Conservation (phyloP, 2,888 invertebrate genomes). For the Dastarcus helophoroides region DNA sequence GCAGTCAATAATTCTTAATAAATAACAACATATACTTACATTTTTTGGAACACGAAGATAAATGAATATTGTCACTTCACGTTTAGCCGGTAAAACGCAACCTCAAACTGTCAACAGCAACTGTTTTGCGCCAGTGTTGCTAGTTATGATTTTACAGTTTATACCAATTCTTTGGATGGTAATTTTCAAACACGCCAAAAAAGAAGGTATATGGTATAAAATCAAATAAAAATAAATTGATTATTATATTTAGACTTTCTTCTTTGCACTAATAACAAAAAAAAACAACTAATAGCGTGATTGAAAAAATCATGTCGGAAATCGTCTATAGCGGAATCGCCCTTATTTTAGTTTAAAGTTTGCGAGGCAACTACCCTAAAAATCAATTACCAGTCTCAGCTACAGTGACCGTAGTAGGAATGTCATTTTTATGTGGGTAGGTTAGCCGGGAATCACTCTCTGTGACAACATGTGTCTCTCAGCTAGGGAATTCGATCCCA, state of each 20-base stretch:
- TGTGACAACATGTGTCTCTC: no score
- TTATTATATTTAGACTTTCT: conserved; percentile 7
- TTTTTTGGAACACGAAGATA: no score
- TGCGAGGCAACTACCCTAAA: no score
- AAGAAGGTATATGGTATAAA: no score
- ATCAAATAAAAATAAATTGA: conserved; percentile 6
- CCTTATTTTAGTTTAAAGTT: not conserved
- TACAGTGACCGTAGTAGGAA: no score
- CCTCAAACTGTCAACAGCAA: conserved; percentile 7
- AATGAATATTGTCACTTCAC: conserved; percentile 8
- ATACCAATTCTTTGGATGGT: conserved; percentile 4
- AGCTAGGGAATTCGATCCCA: no score
- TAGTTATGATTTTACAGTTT: conserved; percentile 6
- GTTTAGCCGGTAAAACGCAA: no score
- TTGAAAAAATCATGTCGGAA: conserved; percentile 3
- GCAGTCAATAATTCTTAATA: no score
- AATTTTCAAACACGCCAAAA: conserved; percentile 7
- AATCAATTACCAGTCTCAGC: no score
- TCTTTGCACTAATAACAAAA: conserved; percentile 7
- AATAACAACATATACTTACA: no score
- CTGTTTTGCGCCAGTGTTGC: conserved; percentile 8
- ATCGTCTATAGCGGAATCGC: conserved; percentile 8
- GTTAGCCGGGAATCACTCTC: no score
- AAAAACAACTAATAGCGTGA: conserved; percentile 3
- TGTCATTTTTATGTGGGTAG: no score